phyloP scores from a whole-genome alignment of 2,888 invertebrate genomes.

The Drosophila formosana region DNA sequence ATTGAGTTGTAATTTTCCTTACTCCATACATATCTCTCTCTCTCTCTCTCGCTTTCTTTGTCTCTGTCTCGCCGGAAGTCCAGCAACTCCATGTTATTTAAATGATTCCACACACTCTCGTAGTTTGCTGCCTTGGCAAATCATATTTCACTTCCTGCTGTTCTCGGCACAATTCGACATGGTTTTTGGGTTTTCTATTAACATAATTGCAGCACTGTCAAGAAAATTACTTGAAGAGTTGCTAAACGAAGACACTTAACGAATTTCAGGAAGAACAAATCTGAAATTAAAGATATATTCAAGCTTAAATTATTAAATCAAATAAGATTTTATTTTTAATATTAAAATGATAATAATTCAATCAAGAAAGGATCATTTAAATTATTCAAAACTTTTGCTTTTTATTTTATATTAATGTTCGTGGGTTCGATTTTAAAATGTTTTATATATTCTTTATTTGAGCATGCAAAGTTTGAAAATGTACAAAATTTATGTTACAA shows the following conservation, averaged over 20 bases:
- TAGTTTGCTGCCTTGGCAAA: conserved; percentile 29
- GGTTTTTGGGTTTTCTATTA: conserved; percentile 29
- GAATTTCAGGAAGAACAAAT: neutral
- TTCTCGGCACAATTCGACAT: conserved; percentile 20
- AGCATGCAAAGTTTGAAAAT: too few species aligned
- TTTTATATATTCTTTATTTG: too few species aligned
- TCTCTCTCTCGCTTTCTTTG: neutral
- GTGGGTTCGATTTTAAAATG: too few species aligned
- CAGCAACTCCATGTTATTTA: conserved; percentile 55
- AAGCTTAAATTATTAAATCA: too few species aligned
- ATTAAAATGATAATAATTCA: too few species aligned
- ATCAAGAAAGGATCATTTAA: too few species aligned
- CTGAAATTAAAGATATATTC: too few species aligned
- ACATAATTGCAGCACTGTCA: neutral
- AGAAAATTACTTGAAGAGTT: conserved; percentile 6
- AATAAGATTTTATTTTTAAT: too few species aligned
- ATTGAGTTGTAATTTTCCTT: conserved; percentile 71
- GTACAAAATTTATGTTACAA: too few species aligned
- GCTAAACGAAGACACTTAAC: neutral
- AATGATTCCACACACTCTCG: conserved; percentile 52
- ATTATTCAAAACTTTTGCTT: too few species aligned
- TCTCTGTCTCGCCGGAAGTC: conserved; percentile 51
- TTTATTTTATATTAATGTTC: too few species aligned
- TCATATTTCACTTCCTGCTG: conserved; percentile 15
- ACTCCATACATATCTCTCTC: conserved; percentile 23